Percentiles rank a stretch among this genome's conserved stretches.
These are phyloP conservation scores for Dryocosmus kuriphilus DNA, from an alignment of 2,888 invertebrate genomes.

Conservation along the genomic window DNA sequence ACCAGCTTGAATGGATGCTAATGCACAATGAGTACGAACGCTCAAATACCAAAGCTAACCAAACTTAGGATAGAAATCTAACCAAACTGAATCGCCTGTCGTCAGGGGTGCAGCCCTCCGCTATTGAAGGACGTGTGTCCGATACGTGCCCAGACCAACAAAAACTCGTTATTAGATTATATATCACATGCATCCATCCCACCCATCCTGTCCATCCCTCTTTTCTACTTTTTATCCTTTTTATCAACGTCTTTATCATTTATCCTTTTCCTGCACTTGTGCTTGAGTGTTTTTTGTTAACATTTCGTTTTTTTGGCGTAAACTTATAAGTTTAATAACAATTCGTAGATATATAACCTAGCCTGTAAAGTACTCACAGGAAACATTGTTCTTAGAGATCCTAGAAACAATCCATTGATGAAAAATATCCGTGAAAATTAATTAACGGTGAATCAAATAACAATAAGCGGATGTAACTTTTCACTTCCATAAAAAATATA, in stretches of 20 bases:
- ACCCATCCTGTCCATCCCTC: constrained; percentile 48
- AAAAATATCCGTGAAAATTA: no score
- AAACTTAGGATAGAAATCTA: constrained; percentile 57
- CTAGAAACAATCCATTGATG: no score
- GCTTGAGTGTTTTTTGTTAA: no score
- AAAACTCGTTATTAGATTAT: constrained; percentile 77
- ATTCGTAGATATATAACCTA: no score
- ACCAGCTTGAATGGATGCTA: constrained; percentile 77
- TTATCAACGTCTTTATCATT: constrained; percentile 1
- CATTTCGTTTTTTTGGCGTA: no score
- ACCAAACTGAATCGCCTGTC: constrained; percentile 62
- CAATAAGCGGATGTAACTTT: no score
- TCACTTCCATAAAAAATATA: no score
- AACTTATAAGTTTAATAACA: no score
- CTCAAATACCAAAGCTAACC: constrained; percentile 44
- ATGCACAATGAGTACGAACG: constrained; percentile 73
- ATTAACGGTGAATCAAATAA: no score
- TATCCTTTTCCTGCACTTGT: constrained; percentile 16
- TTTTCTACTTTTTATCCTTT: constrained; percentile 48
- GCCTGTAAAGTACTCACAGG: no score
- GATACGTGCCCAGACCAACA: constrained; percentile 68
- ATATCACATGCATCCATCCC: constrained; percentile 60
- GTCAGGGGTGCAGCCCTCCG: constrained; percentile 62
- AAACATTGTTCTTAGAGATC: no score
- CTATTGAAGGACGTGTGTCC: constrained; percentile 69